These are phyloP conservation scores for Antigone vipio DNA, from an alignment of 2,113 vertebrate species.

Conservation along the genomic window DNA sequence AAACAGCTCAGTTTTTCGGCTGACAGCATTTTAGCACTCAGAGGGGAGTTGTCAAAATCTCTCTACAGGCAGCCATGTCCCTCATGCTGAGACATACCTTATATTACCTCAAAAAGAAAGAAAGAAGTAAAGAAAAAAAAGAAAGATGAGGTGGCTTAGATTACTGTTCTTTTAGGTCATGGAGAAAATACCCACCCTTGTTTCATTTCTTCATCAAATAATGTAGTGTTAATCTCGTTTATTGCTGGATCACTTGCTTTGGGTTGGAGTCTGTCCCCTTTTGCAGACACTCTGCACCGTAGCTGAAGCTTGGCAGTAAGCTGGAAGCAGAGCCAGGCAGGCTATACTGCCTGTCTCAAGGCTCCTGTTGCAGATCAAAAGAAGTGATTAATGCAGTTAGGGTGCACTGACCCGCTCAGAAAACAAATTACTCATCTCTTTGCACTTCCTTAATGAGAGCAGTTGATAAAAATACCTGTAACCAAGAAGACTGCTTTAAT, in stretches of 20 bases:
- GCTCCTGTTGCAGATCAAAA: background rate
- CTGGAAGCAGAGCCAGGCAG: background rate
- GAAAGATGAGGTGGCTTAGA: background rate
- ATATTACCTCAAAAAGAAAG: constrained; percentile 45
- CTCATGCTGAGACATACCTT: constrained; percentile 36
- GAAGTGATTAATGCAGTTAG: constrained; percentile 8
- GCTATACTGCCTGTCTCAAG: background rate
- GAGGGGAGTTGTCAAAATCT: constrained; percentile 71
- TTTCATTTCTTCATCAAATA: constrained; percentile 21
- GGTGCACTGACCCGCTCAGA: background rate
- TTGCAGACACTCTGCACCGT: background rate
- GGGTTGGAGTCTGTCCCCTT: background rate
- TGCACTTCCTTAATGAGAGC: constrained; percentile 16
- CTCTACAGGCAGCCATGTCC: constrained; percentile 50
- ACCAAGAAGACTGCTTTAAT: background rate
- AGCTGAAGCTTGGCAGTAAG: background rate
- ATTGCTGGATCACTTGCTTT: background rate
- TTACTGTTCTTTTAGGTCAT: background rate
- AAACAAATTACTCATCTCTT: constrained; percentile 6
- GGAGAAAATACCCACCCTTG: background rate
- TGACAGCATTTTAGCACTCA: constrained; percentile 67
- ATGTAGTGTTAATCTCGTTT: background rate
- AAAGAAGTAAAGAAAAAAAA: background rate
- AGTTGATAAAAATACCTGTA: background rate
- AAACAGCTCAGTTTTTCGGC: constrained; percentile 53